phyloP scores from a whole-genome alignment of 2,113 vertebrate species.

The Eira barbara region DNA sequence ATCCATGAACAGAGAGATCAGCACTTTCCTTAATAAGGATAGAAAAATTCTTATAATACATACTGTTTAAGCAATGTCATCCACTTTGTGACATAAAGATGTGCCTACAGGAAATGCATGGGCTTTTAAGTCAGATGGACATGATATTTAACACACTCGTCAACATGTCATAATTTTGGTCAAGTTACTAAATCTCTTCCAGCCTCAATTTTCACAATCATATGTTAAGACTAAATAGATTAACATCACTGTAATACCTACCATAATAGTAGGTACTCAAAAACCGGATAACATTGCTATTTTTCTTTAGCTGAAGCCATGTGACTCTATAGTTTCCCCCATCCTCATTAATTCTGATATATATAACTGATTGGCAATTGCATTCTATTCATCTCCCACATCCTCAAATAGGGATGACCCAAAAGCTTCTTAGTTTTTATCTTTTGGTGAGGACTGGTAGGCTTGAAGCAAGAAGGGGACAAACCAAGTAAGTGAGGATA shows the following conservation, averaged over 20 bases:
- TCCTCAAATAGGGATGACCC: background rate
- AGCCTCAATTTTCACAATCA: background rate
- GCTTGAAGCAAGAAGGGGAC: background rate
- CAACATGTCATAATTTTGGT: background rate
- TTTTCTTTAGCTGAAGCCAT: background rate
- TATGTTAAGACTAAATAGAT: background rate
- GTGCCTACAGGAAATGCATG: background rate
- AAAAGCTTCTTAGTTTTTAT: background rate
- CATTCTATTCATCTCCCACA: background rate
- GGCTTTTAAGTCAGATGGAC: background rate
- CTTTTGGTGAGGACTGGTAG: background rate
- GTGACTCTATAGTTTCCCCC: background rate
- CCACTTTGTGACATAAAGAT: background rate
- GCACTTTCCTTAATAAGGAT: background rate
- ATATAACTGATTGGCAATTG: background rate
- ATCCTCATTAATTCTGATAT: background rate
- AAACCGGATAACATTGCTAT: background rate
- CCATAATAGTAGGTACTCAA: background rate
- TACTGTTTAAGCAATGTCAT: background rate
- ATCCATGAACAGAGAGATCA: background rate
- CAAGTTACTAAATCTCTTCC: background rate
- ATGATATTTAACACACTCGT: background rate
- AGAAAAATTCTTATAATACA: background rate
- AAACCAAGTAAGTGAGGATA: background rate
- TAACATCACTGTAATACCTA: background rate